Conservation (phyloP, 2,888 invertebrate species). For the Nowickia ferox region DNA sequence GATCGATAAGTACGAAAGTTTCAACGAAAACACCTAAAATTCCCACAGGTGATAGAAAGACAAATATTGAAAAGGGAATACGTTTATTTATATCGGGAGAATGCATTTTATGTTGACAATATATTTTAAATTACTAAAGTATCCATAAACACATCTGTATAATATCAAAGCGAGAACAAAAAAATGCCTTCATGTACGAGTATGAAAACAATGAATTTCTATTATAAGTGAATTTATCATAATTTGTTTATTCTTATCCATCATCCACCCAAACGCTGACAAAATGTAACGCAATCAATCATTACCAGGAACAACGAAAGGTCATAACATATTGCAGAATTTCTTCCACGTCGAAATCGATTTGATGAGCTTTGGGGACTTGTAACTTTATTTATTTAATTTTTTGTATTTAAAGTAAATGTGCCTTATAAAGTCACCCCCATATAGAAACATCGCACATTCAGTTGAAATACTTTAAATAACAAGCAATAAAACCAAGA, state of each 20-base stretch:
- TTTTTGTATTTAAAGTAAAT: background rate
- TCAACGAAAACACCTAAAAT: too few species aligned
- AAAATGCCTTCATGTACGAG: background rate
- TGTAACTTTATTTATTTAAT: slow-evolving; percentile 6
- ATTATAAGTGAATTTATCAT: background rate
- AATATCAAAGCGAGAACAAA: background rate
- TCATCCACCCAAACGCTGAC: background rate
- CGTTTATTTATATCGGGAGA: too few species aligned
- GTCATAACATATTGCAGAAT: background rate
- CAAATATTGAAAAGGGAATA: too few species aligned
- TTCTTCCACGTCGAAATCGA: background rate
- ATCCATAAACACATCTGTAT: too few species aligned
- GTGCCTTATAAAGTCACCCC: background rate
- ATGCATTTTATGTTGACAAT: too few species aligned
- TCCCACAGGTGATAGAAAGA: too few species aligned
- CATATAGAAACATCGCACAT: background rate
- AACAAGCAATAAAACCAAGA: background rate
- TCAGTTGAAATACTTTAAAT: background rate
- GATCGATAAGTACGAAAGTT: too few species aligned
- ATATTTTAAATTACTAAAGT: too few species aligned
- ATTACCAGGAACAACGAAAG: background rate
- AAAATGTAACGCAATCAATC: slow-evolving; percentile 10
- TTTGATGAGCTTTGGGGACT: slow-evolving; percentile 10
- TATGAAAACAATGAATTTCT: background rate
- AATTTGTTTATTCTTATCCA: slow-evolving; percentile 1